Evolutionary conservation across 2,888 invertebrate genomes (phyloP).

Genomic region (Catonia carolina): DNA sequence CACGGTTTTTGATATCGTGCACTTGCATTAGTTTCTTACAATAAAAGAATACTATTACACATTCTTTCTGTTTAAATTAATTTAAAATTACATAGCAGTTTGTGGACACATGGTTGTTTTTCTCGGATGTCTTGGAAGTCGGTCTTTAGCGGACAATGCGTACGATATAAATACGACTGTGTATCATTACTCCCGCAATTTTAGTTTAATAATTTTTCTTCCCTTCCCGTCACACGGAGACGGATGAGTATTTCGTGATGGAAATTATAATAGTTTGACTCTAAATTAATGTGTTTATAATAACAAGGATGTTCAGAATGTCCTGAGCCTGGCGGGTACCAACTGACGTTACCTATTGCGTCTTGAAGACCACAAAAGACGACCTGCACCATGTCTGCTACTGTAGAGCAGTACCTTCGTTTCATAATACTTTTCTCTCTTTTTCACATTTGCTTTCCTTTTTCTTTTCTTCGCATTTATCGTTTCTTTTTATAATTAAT

Average conservation of each 20-base stretch:
- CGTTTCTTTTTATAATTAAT: not conserved
- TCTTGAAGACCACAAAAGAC: conserved; percentile 1
- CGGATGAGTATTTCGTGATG: conserved; percentile 14
- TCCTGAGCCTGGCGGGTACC: conserved; percentile 11
- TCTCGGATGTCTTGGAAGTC: not conserved
- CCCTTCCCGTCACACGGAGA: conserved; percentile 6
- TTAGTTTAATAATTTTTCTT: not conserved
- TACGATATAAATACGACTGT: not conserved
- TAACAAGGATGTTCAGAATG: conserved; percentile 16
- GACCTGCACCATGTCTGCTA: not conserved
- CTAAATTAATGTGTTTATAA: conserved; percentile 20
- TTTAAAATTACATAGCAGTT: conserved; percentile 11
- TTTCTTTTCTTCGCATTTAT: not conserved
- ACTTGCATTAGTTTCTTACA: no score
- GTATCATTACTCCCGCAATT: conserved; percentile 6
- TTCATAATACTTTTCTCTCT: not conserved
- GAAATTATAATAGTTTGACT: conserved; percentile 14
- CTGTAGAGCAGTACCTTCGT: no score
- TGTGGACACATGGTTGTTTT: conserved; percentile 10
- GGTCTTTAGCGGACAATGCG: not conserved
- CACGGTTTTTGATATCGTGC: no score
- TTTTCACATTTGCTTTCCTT: not conserved
- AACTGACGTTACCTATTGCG: conserved; percentile 3
- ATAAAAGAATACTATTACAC: no score
- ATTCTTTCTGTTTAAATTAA: conserved; percentile 6